These are phyloP conservation scores for Semicossyphus pulcher DNA, from an alignment of 2,113 vertebrate genomes.

Conservation along the genomic window DNA sequence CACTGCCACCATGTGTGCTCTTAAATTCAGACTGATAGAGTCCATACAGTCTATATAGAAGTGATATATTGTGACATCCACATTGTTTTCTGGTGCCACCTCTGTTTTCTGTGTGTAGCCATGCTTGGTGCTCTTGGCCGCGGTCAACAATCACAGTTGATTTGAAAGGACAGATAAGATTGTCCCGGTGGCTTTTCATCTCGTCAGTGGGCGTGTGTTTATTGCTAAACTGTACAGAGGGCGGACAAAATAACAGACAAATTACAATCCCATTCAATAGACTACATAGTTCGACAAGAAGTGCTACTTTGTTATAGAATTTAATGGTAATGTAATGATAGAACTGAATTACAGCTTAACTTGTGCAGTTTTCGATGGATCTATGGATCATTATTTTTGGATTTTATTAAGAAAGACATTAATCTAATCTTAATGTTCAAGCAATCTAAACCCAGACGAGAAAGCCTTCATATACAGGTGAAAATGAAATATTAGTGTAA, in stretches of 20 bases:
- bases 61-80: constrained; percentile 15
- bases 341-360: background rate
- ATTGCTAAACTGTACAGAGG: constrained; percentile 12
- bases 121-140: constrained; percentile 19
- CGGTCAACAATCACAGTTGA: constrained; percentile 50
- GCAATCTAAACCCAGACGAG: background rate
- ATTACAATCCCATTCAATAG: background rate
- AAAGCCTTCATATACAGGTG: background rate
- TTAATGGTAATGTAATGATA: background rate
- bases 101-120: constrained; percentile 16
- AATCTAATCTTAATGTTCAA: too few species aligned
- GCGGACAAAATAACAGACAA: constrained; percentile 12
- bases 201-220: constrained; percentile 28
- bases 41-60: background rate
- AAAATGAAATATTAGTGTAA: background rate
- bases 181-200: constrained; percentile 49
- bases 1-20: background rate
- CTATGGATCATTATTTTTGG: background rate
- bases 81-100: constrained; percentile 20
- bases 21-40: background rate
- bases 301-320: background rate
- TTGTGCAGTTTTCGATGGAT: background rate
- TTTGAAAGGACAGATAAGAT: constrained; percentile 57
- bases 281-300: background rate
- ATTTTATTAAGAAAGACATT: too few species aligned